Percentiles rank a stretch among this genome's conserved stretches.
Evolutionary conservation across 53 echinoderm and acorn worm species (phyloP).

Genomic region (Stichopus horrens): DNA sequence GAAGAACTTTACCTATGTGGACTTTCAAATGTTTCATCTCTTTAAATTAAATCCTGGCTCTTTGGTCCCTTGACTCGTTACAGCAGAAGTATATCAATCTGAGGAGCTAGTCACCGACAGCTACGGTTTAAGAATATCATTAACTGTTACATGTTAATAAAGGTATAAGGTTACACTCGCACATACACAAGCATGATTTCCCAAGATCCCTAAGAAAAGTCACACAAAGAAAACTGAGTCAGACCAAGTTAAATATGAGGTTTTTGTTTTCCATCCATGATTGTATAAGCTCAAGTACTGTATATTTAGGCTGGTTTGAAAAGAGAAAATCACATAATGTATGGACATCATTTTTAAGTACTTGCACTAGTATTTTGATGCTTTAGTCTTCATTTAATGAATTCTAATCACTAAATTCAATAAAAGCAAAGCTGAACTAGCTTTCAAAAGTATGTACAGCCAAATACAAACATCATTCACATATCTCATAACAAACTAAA

Average conservation of each 20-base stretch:
- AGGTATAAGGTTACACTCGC: conserved; percentile 27
- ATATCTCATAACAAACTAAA: too few species aligned
- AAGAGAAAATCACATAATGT: too few species aligned
- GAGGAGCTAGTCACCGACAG: background rate
- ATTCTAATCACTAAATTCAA: too few species aligned
- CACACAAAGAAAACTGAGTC: conserved; percentile 3
- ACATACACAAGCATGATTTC: background rate
- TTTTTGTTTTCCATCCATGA: background rate
- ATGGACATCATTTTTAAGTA: too few species aligned
- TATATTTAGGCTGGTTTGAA: too few species aligned
- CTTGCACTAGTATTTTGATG: too few species aligned
- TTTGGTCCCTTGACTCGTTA: conserved; percentile 23
- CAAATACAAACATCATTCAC: too few species aligned
- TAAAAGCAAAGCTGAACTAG: too few species aligned
- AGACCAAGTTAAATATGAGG: background rate
- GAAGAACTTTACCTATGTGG: background rate
- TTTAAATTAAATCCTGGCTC: conserved; percentile 19
- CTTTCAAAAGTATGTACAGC: too few species aligned
- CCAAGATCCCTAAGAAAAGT: background rate
- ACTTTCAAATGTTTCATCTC: conserved; percentile 16
- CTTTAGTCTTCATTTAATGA: too few species aligned
- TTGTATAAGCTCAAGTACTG: too few species aligned
- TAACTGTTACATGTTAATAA: conserved; percentile 37
- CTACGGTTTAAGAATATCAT: background rate
- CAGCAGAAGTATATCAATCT: background rate